Base-by-base conservation (phyloP, 92 coral and sea anemone species). In the Porites rus region DNA sequence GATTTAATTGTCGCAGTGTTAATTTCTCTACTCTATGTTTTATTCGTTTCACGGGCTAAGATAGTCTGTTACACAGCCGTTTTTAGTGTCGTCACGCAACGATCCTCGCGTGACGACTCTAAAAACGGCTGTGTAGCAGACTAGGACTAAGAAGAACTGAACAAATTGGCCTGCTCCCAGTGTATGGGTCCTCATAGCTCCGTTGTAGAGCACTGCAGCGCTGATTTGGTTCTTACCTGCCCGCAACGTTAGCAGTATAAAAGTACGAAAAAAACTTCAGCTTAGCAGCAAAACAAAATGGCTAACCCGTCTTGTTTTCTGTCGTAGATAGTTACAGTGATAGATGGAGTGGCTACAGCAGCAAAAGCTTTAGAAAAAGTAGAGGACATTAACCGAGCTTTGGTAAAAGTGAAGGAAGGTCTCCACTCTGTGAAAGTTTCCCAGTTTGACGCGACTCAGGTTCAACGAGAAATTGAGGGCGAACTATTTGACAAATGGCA, bases 401-500 rank as follows among this genome's bases (percentile, higher is more conserved):
- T 88, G 77, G 82, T 50, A 66, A 88, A 88, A 65, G 91, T 88
- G 68, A 88, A 88, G 51, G 81, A 69, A 31, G 91, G 91, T 2
- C 76, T 88, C 11, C 78, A 81, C 73, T 46, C 71, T 81, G 91
- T 88, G 61, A 88, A 81, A 74, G 91, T 88, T 53, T 88, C 91
- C 31, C 59, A 72, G 66, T 20, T 9, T n/a, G 87, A 88, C 80
- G 87, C 91, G n/a, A 81, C 81, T 51, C 81, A 88, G 59, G 69
- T 88, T 6, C 87, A 88, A 51, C 65, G 91, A 31, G 87, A 88
- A 68, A 88, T 88, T 22, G 82, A 88, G 76, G 91, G 91, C 74
- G 83, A 88, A 72, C 54, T 88, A 78, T 88, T 88, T 59, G 78
- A 83, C 79, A 88, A 76, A 21, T 88, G 91, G 91, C 81, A 87